Percentiles rank a stretch among this genome's conserved stretches.
These are phyloP conservation scores for Etia nguti DNA, from an alignment of 2,113 vertebrate species.

Conservation along the genomic window DNA sequence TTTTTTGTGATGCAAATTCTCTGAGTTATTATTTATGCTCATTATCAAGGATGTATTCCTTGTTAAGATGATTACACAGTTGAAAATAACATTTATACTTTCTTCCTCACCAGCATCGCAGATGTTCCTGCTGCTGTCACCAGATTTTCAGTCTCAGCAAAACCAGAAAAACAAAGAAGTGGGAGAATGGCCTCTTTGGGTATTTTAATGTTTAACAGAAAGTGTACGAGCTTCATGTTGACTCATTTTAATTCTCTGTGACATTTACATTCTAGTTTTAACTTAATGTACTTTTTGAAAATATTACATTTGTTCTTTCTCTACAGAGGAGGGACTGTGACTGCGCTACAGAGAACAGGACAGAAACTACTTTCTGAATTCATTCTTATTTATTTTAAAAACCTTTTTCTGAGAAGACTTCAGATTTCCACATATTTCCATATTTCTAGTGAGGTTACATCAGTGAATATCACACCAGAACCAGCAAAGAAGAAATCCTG, in stretches of 20 bases:
- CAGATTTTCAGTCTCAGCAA: not conserved
- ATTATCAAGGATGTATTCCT: not conserved
- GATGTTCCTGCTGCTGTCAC: not conserved
- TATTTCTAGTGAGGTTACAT: not conserved
- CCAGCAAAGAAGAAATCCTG: not conserved
- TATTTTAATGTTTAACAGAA: not conserved
- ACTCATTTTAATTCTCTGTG: not conserved
- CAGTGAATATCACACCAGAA: not conserved
- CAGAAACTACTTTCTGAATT: not conserved
- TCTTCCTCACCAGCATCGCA: not conserved
- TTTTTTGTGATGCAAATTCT: not conserved
- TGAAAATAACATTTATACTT: not conserved
- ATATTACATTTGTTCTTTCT: not conserved
- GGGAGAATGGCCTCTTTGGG: accelerated
- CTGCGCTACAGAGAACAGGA: not conserved
- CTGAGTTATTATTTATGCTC: not conserved
- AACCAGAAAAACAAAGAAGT: not conserved
- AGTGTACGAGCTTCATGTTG: not conserved
- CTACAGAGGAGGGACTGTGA: not conserved
- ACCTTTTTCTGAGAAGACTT: not conserved
- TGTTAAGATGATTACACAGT: not conserved
- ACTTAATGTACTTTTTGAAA: not conserved
- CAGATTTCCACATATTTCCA: not conserved
- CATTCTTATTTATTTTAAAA: not conserved
- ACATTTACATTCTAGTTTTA: not conserved